Percentiles rank a stretch among this genome's conserved stretches.
Evolutionary conservation across 1,140 invertebrate species (phyloP).

Genomic region (Polypedilum pembai): DNA sequence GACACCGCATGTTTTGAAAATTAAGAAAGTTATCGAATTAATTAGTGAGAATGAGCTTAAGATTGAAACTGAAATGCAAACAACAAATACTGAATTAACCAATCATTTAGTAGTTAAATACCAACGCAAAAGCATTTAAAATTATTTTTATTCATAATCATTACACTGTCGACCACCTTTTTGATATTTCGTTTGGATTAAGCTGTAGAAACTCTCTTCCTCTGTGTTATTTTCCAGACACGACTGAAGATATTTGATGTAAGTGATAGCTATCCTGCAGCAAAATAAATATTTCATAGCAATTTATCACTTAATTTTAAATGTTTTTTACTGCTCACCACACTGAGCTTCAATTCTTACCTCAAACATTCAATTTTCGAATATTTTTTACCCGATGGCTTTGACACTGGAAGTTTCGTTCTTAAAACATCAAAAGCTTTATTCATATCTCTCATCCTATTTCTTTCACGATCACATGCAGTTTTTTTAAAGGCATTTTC

Average conservation of each 20-base stretch:
- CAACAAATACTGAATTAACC: not conserved
- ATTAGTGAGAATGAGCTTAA: not conserved
- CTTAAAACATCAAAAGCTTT: constrained; percentile 71
- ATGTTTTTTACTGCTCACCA: too few species aligned
- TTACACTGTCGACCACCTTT: not conserved
- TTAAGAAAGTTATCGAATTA: not conserved
- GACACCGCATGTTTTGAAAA: not conserved
- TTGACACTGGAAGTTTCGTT: constrained; percentile 66
- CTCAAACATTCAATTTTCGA: constrained; percentile 79
- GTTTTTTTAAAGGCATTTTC: constrained; percentile 60
- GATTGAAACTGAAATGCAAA: not conserved
- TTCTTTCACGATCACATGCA: constrained; percentile 76
- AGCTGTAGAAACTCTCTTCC: not conserved
- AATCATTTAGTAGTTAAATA: constrained; percentile 3
- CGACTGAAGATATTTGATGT: constrained; percentile 67
- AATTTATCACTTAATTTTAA: not conserved
- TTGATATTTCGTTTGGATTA: not conserved
- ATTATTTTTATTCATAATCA: not conserved
- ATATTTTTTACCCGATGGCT: constrained; percentile 80
- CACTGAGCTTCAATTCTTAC: constrained; percentile 41
- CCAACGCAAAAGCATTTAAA: not conserved
- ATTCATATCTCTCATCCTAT: constrained; percentile 84
- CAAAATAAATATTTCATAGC: constrained; percentile 29
- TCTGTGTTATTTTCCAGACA: constrained; percentile 46
- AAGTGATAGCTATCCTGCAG: constrained; percentile 63